Evolutionary conservation across 2,888 invertebrate species (phyloP).

Genomic region (Lochmaea capreae): DNA sequence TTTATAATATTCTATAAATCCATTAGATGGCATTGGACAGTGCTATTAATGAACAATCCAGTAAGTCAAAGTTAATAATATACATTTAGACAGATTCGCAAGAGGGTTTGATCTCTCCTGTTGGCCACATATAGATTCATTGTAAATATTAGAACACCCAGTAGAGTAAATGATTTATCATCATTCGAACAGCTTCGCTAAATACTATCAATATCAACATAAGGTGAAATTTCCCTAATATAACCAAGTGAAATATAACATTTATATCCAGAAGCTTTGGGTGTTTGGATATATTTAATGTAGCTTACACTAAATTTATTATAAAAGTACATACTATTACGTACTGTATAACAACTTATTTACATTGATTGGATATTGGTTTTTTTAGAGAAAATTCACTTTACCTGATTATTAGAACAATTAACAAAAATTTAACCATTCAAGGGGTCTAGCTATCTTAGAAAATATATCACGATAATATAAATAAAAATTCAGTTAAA

Average conservation of each 20-base stretch:
- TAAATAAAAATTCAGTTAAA: no score
- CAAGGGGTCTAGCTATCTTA: neutral
- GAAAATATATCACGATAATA: neutral
- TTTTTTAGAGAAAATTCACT: neutral
- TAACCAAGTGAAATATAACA: neutral
- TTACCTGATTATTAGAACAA: conserved; percentile 7
- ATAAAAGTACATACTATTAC: no score
- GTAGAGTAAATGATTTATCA: conserved; percentile 18
- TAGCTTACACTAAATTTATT: neutral
- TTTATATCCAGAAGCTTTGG: neutral
- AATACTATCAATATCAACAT: conserved; percentile 8
- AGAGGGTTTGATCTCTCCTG: neutral
- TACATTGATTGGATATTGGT: neutral
- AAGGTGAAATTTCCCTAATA: conserved; percentile 1
- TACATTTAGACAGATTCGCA: neutral
- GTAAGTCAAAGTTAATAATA: neutral
- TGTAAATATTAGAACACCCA: conserved; percentile 9
- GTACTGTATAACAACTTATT: neutral
- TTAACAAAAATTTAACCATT: conserved; percentile 18
- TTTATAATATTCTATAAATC: neutral
- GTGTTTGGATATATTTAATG: neutral
- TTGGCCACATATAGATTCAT: neutral
- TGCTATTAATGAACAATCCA: no score
- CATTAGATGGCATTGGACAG: no score
- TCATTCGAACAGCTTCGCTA: conserved; percentile 23